Evolutionary conservation across 2,113 vertebrate genomes (phyloP).

Genomic region (Laterallus jamaicensis): DNA sequence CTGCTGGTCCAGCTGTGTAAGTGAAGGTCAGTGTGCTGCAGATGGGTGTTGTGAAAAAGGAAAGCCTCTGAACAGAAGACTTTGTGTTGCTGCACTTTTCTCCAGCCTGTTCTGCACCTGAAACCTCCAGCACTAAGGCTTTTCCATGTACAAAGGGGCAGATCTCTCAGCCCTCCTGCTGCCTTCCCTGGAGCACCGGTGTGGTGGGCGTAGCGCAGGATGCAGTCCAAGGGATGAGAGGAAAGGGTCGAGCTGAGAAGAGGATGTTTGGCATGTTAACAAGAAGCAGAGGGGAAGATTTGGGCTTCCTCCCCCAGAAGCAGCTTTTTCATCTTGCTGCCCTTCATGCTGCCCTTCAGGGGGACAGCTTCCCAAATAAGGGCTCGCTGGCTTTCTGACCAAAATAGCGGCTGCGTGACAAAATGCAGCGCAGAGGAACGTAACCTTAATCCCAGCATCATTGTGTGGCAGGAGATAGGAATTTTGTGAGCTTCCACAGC

Average conservation of each 20-base stretch:
- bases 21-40: neutral
- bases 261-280: neutral
- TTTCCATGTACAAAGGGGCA: neutral
- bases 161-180: neutral
- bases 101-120: neutral
- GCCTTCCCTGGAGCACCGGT: neutral
- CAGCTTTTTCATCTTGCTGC: neutral
- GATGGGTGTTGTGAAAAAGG: neutral
- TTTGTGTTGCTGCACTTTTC: neutral
- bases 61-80: neutral
- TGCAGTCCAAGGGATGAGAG: neutral
- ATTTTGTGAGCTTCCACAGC: neutral
- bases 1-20: neutral
- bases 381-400: slow-evolving; percentile 57
- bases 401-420: slow-evolving; percentile 72
- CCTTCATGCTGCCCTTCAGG: slow-evolving; percentile 64
- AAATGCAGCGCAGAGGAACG: slow-evolving; percentile 50
- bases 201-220: neutral
- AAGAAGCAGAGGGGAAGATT: neutral
- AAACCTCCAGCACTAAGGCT: neutral
- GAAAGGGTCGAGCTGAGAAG: neutral
- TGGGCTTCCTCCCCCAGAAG: neutral
- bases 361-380: slow-evolving; percentile 70
- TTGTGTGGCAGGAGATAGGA: slow-evolving; percentile 53
- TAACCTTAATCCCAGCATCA: slow-evolving; percentile 63